These are phyloP conservation scores for Drosophila biarmipes DNA, from an alignment of 1,140 invertebrate genomes.

Conservation along the genomic window DNA sequence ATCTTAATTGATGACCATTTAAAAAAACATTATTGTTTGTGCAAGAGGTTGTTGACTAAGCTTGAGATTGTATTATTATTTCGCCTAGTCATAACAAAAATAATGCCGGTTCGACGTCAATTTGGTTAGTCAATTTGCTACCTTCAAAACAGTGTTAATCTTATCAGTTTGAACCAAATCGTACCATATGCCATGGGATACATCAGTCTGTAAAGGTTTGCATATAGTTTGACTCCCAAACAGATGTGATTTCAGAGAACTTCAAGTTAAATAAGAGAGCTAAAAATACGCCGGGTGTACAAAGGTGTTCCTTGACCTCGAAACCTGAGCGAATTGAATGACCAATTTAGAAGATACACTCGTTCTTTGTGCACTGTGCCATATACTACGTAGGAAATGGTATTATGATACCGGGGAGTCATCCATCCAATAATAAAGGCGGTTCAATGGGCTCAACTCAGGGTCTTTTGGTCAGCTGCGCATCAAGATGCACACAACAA, in stretches of 20 bases:
- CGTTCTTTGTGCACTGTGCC: conserved; percentile 23
- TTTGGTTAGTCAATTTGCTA: background rate
- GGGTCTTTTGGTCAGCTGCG: conserved; percentile 67
- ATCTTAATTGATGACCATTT: background rate
- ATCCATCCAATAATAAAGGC: conserved; percentile 61
- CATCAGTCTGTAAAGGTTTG: background rate
- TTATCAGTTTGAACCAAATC: conserved; percentile 3
- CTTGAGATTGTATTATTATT: background rate
- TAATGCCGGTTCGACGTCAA: background rate
- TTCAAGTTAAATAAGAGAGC: background rate
- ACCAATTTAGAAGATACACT: conserved; percentile 18
- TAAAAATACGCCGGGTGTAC: background rate
- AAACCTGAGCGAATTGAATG: conserved; percentile 6
- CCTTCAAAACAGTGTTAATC: background rate
- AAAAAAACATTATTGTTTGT: background rate
- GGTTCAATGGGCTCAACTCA: conserved; percentile 72
- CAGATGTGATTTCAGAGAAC: background rate
- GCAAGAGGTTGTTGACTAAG: conserved; percentile 3
- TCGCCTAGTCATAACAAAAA: background rate
- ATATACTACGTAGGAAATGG: conserved; percentile 15
- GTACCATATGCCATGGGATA: background rate
- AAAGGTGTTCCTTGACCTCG: conserved; percentile 6
- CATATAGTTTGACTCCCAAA: too few species aligned
- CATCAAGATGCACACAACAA: conserved; percentile 43
- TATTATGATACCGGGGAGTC: conserved; percentile 50